Evolutionary conservation across 2,888 invertebrate species (phyloP).

Genomic region (Spialia ferax): DNA sequence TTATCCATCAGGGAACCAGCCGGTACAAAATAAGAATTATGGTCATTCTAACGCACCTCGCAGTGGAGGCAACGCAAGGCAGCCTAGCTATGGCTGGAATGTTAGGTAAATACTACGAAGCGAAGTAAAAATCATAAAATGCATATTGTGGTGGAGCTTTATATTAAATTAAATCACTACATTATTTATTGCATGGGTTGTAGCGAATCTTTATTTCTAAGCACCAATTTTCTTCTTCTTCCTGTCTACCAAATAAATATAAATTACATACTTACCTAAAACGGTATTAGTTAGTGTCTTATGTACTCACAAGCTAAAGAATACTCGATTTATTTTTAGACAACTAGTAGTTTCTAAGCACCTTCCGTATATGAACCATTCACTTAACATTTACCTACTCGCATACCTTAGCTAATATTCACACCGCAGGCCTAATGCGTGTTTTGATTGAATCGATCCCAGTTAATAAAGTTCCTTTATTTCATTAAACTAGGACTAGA

Average conservation of each 20-base stretch:
- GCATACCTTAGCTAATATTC: neutral
- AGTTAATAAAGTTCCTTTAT: too few relatives aligned
- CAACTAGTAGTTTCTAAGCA: neutral
- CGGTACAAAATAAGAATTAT: constrained; percentile 69
- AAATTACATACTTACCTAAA: neutral
- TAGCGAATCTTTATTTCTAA: constrained; percentile 46
- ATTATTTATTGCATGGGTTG: constrained; percentile 42
- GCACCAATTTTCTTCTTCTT: constrained; percentile 5
- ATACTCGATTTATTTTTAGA: constrained; percentile 7
- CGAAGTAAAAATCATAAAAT: constrained; percentile 43
- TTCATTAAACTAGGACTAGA: too few relatives aligned
- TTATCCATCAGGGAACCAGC: constrained; percentile 76
- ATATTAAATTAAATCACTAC: too few relatives aligned
- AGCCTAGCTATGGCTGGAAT: constrained; percentile 80
- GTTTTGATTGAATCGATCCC: neutral
- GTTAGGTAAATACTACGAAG: constrained; percentile 74
- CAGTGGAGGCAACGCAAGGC: constrained; percentile 65
- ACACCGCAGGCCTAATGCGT: neutral
- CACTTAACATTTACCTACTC: neutral
- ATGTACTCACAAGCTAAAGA: constrained; percentile 6
- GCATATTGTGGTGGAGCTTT: constrained; percentile 55
- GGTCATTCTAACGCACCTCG: constrained; percentile 63
- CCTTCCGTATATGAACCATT: neutral
- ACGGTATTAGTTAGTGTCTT: neutral
- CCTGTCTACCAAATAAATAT: neutral